Evolutionary conservation across 2,888 invertebrate genomes (phyloP), one percentile per base, ranked within the genome.

Genomic region (Catocala nupta): DNA sequence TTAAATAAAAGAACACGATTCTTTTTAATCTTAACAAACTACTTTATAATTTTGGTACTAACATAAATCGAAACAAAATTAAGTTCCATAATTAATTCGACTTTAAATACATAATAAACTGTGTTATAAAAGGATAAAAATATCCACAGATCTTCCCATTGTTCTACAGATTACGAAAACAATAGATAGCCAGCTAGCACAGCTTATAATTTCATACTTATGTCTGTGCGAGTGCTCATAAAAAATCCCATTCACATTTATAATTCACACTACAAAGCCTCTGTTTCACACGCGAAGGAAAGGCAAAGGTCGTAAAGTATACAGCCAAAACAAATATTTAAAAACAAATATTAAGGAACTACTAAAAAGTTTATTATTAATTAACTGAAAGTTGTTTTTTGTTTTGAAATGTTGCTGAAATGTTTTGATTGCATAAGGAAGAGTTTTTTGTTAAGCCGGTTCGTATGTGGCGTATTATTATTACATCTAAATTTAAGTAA

Each of bases 161-260:
- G 75, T 74, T 45, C 36, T 55, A 47, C 51, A 73, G 73, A 77
- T 73, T 58, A 66, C 51, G 59, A 72, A 67, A 68, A 73, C 79
- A 73, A 70, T 78, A 59, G 65, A 45, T 33, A 55, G 48, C 61
- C 75, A 59, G 65, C 47, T 33, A 55, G 48, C 61, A 62, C 58
- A 69, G 58, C 64, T 50, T 53, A 65, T 59, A 64, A 58, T 60
- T 63, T 57, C 42, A 34, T 45, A 64, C 25, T 9, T 36, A 36
- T 16, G 52, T 51, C 13, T 63, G 66, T 11, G 68, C 66, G 47
- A 39, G 49, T 12, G 54, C 11, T 64, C 58, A 68, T 66, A 74
- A 74, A 72, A 66, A 68, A 63, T 42, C 53, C 60, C 64, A 73
- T 78, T 75, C 69, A 69, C 61, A 78, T 74, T 68, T 75, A 77